Evolutionary conservation across 2,888 invertebrate species (phyloP).

Genomic region (Dicyrtoma fusca): DNA sequence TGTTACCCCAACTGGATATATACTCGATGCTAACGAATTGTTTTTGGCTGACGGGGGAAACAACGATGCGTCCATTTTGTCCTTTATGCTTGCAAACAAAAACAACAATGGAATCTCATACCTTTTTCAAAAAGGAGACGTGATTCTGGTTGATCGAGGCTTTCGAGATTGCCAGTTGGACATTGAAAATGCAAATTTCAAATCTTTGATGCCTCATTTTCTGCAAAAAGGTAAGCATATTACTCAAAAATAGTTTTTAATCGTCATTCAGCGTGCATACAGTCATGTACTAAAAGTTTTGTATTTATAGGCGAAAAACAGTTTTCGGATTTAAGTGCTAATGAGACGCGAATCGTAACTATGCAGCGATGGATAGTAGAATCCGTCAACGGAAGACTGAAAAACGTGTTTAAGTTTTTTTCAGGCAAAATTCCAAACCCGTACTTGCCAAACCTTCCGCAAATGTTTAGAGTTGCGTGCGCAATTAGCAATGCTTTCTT

Average conservation of each 20-base stretch:
- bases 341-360: slow-evolving; percentile 34
- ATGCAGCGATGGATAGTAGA: slow-evolving; percentile 40
- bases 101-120: background rate
- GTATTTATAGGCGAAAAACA: too few relatives aligned
- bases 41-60: slow-evolving; percentile 32
- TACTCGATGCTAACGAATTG: slow-evolving; percentile 27
- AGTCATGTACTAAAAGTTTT: too few relatives aligned
- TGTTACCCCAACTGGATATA: slow-evolving; percentile 23
- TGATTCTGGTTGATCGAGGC: slow-evolving; percentile 34
- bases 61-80: slow-evolving; percentile 39
- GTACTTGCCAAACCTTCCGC: too few relatives aligned
- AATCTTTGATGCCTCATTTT: slow-evolving; percentile 27
- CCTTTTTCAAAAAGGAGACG: slow-evolving; percentile 9
- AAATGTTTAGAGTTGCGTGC: slow-evolving; percentile 23
- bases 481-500: slow-evolving; percentile 30
- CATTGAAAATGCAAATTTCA: background rate
- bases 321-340: too few relatives aligned
- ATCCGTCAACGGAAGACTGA: slow-evolving; percentile 39
- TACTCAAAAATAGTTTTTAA: too few relatives aligned
- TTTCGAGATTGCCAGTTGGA: slow-evolving; percentile 19
- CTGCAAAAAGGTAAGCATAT: slow-evolving; percentile 12
- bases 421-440: too few relatives aligned
- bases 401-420: slow-evolving; percentile 39
- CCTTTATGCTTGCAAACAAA: slow-evolving; percentile 19
- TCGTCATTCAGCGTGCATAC: too few relatives aligned